Conservation (phyloP, 2,797 vertebrate species). For the Eulemur albifrons region DNA sequence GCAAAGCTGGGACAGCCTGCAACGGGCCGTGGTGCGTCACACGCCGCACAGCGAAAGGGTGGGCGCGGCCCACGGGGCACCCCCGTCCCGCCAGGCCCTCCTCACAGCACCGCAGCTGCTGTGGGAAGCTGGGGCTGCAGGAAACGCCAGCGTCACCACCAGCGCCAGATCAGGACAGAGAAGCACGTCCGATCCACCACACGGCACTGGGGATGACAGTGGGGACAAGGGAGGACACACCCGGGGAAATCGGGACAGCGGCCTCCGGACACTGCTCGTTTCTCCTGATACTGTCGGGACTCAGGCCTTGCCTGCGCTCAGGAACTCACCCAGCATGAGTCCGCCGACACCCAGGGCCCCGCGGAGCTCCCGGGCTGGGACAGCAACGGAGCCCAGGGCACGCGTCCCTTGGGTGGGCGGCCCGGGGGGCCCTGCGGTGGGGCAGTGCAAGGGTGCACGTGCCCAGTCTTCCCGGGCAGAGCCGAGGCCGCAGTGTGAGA, state of each 20-base stretch:
- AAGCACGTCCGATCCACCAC: not conserved
- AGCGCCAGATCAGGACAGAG: not conserved
- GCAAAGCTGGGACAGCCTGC: constrained; percentile 92
- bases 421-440: not conserved
- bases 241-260: not conserved
- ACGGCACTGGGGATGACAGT: not conserved
- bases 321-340: not conserved
- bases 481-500: rapidly evolving
- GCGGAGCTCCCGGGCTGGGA: not conserved
- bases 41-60: too few relatives aligned
- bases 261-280: not conserved
- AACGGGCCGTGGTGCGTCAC: not conserved
- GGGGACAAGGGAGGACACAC: too few relatives aligned
- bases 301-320: not conserved
- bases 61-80: not conserved
- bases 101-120: not conserved
- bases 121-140: rapidly evolving
- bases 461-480: not conserved
- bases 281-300: not conserved
- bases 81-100: not conserved
- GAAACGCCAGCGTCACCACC: not conserved
- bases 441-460: rapidly evolving
- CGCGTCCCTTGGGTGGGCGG: rapidly evolving
- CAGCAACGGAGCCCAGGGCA: not conserved
- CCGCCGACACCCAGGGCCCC: not conserved